Conservation (phyloP, 2,888 invertebrate genomes). For the Lottia gigantea region DNA sequence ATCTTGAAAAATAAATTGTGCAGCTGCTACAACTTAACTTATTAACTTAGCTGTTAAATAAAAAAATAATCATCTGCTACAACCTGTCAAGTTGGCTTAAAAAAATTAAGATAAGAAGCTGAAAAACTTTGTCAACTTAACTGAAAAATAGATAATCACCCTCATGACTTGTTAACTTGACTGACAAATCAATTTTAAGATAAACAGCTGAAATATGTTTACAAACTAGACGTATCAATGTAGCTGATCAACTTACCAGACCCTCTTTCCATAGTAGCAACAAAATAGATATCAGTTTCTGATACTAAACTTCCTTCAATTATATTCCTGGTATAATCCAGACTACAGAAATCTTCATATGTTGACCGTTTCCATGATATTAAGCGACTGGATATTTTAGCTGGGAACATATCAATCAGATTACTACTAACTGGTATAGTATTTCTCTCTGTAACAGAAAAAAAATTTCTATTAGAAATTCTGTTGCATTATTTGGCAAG, state of each 20-base stretch:
- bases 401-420: constrained; percentile 61
- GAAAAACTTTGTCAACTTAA: too few species aligned
- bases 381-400: constrained; percentile 68
- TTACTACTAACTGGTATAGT: constrained; percentile 54
- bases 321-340: constrained; percentile 47
- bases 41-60: background rate
- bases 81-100: too few species aligned
- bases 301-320: constrained; percentile 63
- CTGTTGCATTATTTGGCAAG: too few species aligned
- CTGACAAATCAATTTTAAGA: too few species aligned
- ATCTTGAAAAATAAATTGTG: too few species aligned
- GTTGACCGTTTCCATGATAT: constrained; percentile 79
- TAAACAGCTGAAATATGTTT: background rate
- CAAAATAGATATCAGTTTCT: constrained; percentile 73
- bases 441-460: constrained; percentile 53
- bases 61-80: too few species aligned
- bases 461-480: constrained; percentile 33
- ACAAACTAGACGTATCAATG: background rate
- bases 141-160: constrained; percentile 69
- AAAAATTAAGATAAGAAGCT: too few species aligned
- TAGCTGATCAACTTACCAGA: constrained; percentile 71
- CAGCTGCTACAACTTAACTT: too few species aligned
- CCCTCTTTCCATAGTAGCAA: constrained; percentile 82
- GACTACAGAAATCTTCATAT: constrained; percentile 75
- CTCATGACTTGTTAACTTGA: background rate